Evolutionary conservation across 1,140 invertebrate species (phyloP), one percentile per base, ranked within the genome.

Genomic region (Camponotus floridanus): DNA sequence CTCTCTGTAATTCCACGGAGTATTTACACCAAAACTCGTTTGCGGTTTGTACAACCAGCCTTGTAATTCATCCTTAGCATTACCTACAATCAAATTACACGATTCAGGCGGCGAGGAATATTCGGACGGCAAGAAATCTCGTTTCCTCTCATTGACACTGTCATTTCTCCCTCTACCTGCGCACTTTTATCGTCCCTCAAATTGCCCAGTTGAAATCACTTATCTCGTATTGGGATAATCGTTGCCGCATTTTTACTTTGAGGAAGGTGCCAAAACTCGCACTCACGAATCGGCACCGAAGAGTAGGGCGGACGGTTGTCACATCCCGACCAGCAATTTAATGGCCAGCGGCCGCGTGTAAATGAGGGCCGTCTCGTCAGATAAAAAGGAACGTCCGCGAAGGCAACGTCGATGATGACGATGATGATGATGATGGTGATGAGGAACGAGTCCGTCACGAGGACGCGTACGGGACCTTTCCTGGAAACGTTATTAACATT

Each of bases 161-260:
- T 39, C 21, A 15, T 31, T 7, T 42, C 18, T 65, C 8, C 26
- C 18, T 6, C 18, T 26, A 7, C 15, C 21, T 55, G 7, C 11
- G 31, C 18, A 48, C 59, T 13, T 86, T 62, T 59, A 31, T 48
- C 39, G 21, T 33, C 36, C 33, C 13, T 42, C 13, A 85, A 85
- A 85, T 85, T 85, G 36, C 81, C 18, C 57, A 78, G 62, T 65
- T 65, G 39, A 85, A 78, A 76, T 85, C 73, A 85, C 59, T 76
- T 85, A 85, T 78, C 81, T 85, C 13, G 31, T 48, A 48, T 31
- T 18, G 51, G 15, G 48, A 26, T 78, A 33, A 74, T 26, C 15
- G 26, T 83, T 39, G 1, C 11, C 36, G 65, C 18, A 5, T 81
- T 81, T 73, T 81, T 81, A 71, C 13, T 51, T 51, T 18, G 31